Evolutionary conservation across 30 jellyfish, hydroid and myxozoan species (phyloP), one percentile per base, ranked within the genome.

Genomic region (Aurelia aurita complex sp. Pacific): DNA sequence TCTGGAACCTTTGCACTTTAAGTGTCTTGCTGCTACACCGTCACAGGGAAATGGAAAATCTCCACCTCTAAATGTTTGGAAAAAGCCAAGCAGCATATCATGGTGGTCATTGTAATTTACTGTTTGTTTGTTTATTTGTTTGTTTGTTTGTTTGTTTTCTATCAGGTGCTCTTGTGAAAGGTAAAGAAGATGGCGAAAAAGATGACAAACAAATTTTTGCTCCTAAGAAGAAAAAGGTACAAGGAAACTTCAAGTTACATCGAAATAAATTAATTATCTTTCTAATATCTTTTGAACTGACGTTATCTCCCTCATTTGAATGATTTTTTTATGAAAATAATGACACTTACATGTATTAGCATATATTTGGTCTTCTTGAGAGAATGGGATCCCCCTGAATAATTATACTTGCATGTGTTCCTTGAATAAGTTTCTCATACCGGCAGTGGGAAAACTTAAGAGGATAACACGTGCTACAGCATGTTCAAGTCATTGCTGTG

Each of bases 181-280:
- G 90, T 34, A 91, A 86, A 53, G 89, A 91, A 67, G 97, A 84
- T 64, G 90, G 83, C 6, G 94, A 76, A 66, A 64, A 23, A 8
- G 61, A 59, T 66, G 90, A 88, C 50, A 78, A 59, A 46, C 91
- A 81, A 42, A 88, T 88, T 23, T 71, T 78, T 68, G 96, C 96
- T 0, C 96, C 96, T 0, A 79, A 88, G 63, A 92, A 92, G 90
- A 89, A 86, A 80, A 92, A 92, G 94, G 98, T 92, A 85, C 15
- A 6, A 55, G 13, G 9, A 69, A 17, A 63, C 35, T 5, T 63
- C 23, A 13, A 10, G 72, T n/a, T 63, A 29, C 33, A 63, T 23
- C 29, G 72, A 63, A 46, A 0, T n/a, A 13, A 18, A n/a, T 13
- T 14, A 18, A 11, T 29, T 14, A 10, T 10, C 35, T 63, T 29